Evolutionary conservation across 1,140 invertebrate species (phyloP).

Genomic region (Drosophila guanche): DNA sequence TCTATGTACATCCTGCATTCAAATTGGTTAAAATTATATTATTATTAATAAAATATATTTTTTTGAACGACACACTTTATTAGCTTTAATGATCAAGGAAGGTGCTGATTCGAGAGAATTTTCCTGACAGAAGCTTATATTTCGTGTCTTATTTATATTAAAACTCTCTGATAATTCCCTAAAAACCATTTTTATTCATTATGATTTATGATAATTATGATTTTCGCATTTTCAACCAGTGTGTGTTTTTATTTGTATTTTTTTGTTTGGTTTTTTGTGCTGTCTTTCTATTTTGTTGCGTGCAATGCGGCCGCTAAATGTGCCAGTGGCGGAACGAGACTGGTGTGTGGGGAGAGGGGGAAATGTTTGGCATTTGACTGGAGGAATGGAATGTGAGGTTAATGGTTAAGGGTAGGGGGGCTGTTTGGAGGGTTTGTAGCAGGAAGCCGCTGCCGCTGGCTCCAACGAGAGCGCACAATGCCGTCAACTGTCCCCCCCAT

Average conservation of each 20-base stretch:
- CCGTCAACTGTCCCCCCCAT: conserved; percentile 59
- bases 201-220: too few species aligned
- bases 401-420: conserved; percentile 27
- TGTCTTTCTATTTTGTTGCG: conserved; percentile 45
- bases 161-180: too few species aligned
- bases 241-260: neutral
- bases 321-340: conserved; percentile 34
- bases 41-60: conserved; percentile 12
- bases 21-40: conserved; percentile 39
- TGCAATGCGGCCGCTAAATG: conserved; percentile 58
- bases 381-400: conserved; percentile 50
- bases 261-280: conserved; percentile 21
- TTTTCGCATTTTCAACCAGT: neutral
- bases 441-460: conserved; percentile 31
- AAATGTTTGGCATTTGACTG: conserved; percentile 20
- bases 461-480: conserved; percentile 49
- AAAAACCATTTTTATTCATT: too few species aligned
- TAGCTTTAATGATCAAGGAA: too few species aligned
- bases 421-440: conserved; percentile 14
- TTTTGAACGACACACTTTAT: too few species aligned
- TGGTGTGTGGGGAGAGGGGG: conserved; percentile 1
- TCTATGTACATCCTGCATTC: neutral
- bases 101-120: too few species aligned
- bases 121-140: too few species aligned
- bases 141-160: too few species aligned